These are phyloP conservation scores for Notospermus geniculatus DNA, from an alignment of 1,140 invertebrate species.

Conservation along the genomic window DNA sequence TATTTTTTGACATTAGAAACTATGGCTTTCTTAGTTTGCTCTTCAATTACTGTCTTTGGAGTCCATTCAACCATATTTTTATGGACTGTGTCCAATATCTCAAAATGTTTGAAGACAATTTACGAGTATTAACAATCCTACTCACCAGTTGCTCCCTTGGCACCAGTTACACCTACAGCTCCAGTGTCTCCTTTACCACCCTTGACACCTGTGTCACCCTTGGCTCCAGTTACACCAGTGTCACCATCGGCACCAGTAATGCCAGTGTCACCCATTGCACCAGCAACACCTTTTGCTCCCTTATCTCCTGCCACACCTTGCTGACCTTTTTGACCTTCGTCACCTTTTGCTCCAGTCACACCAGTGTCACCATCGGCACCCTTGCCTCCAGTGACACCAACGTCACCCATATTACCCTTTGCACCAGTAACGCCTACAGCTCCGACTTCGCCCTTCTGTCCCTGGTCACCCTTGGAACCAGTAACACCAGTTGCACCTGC, in stretches of 20 bases:
- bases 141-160: neutral
- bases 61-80: too few relatives aligned
- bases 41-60: too few relatives aligned
- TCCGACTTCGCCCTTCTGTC: neutral
- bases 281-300: conserved; percentile 10
- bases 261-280: conserved; percentile 12
- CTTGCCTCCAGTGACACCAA: conserved; percentile 1
- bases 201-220: neutral
- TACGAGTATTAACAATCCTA: too few relatives aligned
- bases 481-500: conserved; percentile 3
- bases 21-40: too few relatives aligned
- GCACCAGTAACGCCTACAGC: conserved; percentile 1
- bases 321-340: neutral
- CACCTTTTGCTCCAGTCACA: too few relatives aligned
- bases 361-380: neutral
- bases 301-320: neutral
- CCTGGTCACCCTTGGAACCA: conserved; percentile 9
- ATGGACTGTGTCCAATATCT: too few relatives aligned
- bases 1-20: too few relatives aligned
- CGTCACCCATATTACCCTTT: conserved; percentile 8
- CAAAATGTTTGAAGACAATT: too few relatives aligned
- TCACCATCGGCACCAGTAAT: too few relatives aligned
- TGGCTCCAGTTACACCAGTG: conserved; percentile 6
- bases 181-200: conserved; percentile 3
- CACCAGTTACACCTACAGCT: neutral